These are phyloP conservation scores for Argyra leucocephala DNA, from an alignment of 2,888 invertebrate species.

Conservation along the genomic window DNA sequence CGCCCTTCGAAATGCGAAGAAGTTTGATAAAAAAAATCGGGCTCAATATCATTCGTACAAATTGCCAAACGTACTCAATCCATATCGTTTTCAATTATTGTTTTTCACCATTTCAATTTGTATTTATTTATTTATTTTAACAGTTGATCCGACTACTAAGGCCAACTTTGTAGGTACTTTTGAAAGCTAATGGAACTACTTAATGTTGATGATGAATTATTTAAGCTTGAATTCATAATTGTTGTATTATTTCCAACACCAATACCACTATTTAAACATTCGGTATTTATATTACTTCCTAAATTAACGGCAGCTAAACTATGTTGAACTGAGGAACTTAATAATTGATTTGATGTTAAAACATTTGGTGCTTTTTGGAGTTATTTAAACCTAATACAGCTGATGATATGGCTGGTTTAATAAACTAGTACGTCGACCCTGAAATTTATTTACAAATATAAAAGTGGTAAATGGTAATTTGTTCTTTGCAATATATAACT, in stretches of 20 bases:
- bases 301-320: slow-evolving; percentile 15
- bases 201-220: slow-evolving; percentile 35
- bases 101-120: no score
- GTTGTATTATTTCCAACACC: slow-evolving; percentile 19
- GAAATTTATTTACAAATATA: no score
- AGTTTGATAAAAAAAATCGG: no score
- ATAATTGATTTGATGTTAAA: slow-evolving; percentile 33
- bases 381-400: slow-evolving; percentile 47
- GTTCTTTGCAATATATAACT: no score
- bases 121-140: no score
- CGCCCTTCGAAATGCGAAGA: no score
- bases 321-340: slow-evolving; percentile 21
- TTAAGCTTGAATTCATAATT: slow-evolving; percentile 33
- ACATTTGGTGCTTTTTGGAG: slow-evolving; percentile 43
- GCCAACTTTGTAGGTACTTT: no score
- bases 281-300: slow-evolving; percentile 7
- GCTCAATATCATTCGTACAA: no score
- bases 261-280: slow-evolving; percentile 1
- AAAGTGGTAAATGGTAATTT: no score
- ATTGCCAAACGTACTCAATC: no score
- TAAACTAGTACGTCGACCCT: slow-evolving; percentile 66
- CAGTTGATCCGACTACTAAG: no score
- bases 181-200: slow-evolving; percentile 35
- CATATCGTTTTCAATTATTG: no score
- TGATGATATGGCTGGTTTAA: slow-evolving; percentile 74